Evolutionary conservation across 1,140 invertebrate species (phyloP).

Genomic region (Drosophila lini): DNA sequence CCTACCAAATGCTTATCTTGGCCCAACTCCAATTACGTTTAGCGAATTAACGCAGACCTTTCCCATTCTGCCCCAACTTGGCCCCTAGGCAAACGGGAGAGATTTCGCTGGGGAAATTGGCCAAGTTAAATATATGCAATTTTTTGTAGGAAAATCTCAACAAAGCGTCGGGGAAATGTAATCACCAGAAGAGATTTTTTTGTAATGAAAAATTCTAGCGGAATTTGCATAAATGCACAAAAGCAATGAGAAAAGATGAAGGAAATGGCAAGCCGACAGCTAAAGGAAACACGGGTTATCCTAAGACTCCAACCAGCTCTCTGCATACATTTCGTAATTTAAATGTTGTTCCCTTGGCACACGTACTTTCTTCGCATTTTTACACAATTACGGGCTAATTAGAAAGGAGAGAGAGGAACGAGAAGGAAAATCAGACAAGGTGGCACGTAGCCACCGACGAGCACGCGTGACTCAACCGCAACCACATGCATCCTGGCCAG

Average conservation of each 20-base stretch:
- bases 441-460: constrained; percentile 38
- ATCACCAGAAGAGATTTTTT: constrained; percentile 37
- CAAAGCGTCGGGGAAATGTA: constrained; percentile 52
- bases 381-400: constrained; percentile 56
- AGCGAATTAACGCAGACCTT: constrained; percentile 45
- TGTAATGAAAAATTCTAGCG: constrained; percentile 53
- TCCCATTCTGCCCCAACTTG: constrained; percentile 2
- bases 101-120: constrained; percentile 36
- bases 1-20: constrained; percentile 44
- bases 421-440: neutral
- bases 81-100: constrained; percentile 15
- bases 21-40: constrained; percentile 56
- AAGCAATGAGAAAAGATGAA: constrained; percentile 24
- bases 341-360: constrained; percentile 14
- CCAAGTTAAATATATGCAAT: constrained; percentile 53
- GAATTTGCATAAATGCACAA: constrained; percentile 69
- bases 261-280: constrained; percentile 12
- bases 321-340: constrained; percentile 27
- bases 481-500: constrained; percentile 37
- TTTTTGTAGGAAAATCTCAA: constrained; percentile 30
- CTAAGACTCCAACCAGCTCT: neutral
- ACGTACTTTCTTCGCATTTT: constrained; percentile 25
- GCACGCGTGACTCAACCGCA: constrained; percentile 32
- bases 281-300: constrained; percentile 3
- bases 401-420: constrained; percentile 12